Conservation (phyloP, 2,113 vertebrate species). For the Sinocyclocheilus rhinocerous region DNA sequence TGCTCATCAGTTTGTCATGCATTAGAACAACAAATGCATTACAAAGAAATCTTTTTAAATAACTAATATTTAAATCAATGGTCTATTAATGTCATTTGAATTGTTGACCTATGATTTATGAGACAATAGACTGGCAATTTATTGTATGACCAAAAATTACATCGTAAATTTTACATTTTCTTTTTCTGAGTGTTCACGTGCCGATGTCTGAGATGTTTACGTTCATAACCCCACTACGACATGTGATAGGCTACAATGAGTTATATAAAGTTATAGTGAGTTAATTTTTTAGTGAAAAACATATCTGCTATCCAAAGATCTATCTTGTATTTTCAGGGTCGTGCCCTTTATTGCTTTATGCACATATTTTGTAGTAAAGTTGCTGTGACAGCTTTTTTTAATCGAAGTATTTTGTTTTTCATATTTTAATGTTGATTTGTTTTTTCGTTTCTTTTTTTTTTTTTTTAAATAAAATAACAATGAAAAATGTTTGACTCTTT, state of each 20-base stretch:
- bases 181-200: conserved; percentile 58
- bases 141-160: conserved; percentile 7
- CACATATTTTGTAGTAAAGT: conserved; percentile 90
- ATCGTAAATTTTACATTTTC: background rate
- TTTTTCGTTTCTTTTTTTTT: conserved; percentile 53
- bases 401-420: conserved; percentile 88
- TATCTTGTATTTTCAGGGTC: conserved; percentile 93
- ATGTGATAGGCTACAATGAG: conserved; percentile 54
- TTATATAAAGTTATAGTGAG: conserved; percentile 43
- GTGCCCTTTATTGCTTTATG: conserved; percentile 79
- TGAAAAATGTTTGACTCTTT: background rate
- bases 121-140: background rate
- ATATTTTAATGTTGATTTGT: conserved; percentile 77
- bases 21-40: conserved; percentile 1
- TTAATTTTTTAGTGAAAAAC: conserved; percentile 81
- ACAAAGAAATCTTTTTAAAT: background rate
- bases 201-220: conserved; percentile 75
- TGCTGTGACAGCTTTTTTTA: conserved; percentile 86
- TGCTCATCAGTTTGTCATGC: background rate
- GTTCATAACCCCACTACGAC: conserved; percentile 35
- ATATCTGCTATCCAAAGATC: conserved; percentile 99
- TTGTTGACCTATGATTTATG: conserved; percentile 25
- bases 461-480: conserved; percentile 66
- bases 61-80: background rate
- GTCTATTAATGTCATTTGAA: conserved; percentile 18